Base-by-base conservation (phyloP, 1,140 invertebrate species). In the Drosophila ohnishii region DNA sequence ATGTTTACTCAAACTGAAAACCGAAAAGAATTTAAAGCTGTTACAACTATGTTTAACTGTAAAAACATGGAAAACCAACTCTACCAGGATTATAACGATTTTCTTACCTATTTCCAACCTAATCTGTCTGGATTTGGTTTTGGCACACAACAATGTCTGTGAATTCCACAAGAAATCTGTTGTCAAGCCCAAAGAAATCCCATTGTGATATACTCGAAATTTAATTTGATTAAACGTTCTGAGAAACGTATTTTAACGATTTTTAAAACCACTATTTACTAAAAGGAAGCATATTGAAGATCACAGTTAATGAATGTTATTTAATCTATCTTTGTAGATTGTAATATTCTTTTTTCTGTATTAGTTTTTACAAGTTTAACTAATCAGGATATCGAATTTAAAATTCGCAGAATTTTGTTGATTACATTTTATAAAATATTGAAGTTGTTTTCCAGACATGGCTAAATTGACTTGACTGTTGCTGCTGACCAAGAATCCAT, bases 141-240 rank as follows among this genome's bases (percentile, higher is more conserved):
- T 53, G 50, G 32, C 50, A 35, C 9, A 37, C 32, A 22, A 22
- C 7, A 53, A 22, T 35, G 32, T 37, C 8, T 19, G n/a, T 35
- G 50, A 53, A 53, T 35, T 53, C 32, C 32, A 53, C 50, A 35
- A n/a, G 2, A 22, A 35, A 53, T 37, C 4, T 22, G 32, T 53
- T 53, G 32, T 53, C 50, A 53, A 14, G 50, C 32, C 11, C 7
- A 8, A 22, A 22, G 0, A 35, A 53, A 35, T 53, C 2, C 2
- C 13, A 53, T 35, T 53, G 7, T 53, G 7, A 37, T 53, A 53
- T 53, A 53, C 13, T 53, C 2, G 22, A 35, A 9, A 22, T 35
- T 53, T 19, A 0, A 35, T 35, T 22, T 9, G 7, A 22, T 13
- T 35, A 5, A n/a, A 14, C 16, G 16, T 22, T 35, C 4, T 7